Conservation (phyloP, 2,888 invertebrate genomes). For the Troides oblongomaculatus region DNA sequence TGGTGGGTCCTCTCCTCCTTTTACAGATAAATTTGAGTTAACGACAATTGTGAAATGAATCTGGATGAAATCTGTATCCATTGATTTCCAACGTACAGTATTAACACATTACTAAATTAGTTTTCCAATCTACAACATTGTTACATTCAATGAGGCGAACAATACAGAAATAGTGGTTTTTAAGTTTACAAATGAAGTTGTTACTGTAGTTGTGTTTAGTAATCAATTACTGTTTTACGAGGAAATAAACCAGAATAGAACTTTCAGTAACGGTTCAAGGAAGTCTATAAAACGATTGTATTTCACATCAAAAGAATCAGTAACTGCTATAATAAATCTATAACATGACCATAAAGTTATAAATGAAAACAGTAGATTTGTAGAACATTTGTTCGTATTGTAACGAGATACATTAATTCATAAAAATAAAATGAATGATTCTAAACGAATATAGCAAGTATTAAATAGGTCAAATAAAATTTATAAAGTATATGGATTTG, state of each 20-base stretch:
- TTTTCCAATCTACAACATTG: neutral
- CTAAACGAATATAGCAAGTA: too few species aligned
- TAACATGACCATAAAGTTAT: neutral
- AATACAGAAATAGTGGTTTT: neutral
- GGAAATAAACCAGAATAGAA: conserved; percentile 26
- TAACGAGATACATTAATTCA: too few species aligned
- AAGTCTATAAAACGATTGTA: conserved; percentile 17
- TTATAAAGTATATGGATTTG: too few species aligned
- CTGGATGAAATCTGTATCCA: too few species aligned
- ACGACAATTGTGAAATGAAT: too few species aligned
- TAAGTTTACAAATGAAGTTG: conserved; percentile 14
- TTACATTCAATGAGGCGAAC: neutral
- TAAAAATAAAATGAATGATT: too few species aligned
- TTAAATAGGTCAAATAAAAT: too few species aligned
- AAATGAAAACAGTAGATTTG: neutral
- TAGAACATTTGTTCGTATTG: neutral
- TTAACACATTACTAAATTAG: neutral
- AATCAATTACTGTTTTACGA: conserved; percentile 19
- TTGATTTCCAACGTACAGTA: too few species aligned
- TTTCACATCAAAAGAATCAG: conserved; percentile 19
- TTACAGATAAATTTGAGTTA: too few species aligned
- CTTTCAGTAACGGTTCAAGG: conserved; percentile 3
- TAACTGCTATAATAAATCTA: conserved; percentile 13
- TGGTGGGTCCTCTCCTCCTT: too few species aligned
- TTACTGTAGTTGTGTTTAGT: conserved; percentile 20